These are phyloP conservation scores for Bacillus rossius DNA, from an alignment of 1,140 invertebrate genomes.

Conservation along the genomic window DNA sequence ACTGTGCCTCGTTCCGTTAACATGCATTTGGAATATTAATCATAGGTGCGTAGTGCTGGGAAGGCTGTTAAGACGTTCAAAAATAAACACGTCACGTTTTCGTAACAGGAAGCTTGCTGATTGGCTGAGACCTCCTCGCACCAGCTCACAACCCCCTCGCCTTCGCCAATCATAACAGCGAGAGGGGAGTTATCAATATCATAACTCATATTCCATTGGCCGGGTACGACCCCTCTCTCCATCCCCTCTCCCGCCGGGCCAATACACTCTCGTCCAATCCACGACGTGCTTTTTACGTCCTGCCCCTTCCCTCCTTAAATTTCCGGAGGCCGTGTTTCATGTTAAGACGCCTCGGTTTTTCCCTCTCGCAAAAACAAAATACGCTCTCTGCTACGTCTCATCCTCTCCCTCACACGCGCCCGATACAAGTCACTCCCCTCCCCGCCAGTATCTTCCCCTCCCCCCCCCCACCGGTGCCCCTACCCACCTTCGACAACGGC, in stretches of 20 bases:
- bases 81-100: no score
- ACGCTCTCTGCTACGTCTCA: background rate
- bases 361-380: background rate
- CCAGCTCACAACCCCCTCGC: background rate
- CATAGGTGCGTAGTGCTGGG: no score
- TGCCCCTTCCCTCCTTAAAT: no score
- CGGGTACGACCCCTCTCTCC: background rate
- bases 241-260: no score
- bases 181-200: constrained; percentile 4
- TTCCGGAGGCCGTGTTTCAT: background rate
- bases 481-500: no score
- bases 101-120: background rate
- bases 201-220: constrained; percentile 5
- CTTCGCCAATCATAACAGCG: constrained; percentile 7
- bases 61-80: no score
- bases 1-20: no score
- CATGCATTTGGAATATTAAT: no score
- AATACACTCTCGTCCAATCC: background rate
- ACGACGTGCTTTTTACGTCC: background rate
- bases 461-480: background rate
- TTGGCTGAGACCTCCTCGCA: background rate
- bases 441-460: background rate
- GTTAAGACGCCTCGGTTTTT: background rate
- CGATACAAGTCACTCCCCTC: background rate
- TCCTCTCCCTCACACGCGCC: background rate